Evolutionary conservation across 1,140 invertebrate species (phyloP), one percentile per base, ranked within the genome.

Genomic region (Berghia stephanieae): DNA sequence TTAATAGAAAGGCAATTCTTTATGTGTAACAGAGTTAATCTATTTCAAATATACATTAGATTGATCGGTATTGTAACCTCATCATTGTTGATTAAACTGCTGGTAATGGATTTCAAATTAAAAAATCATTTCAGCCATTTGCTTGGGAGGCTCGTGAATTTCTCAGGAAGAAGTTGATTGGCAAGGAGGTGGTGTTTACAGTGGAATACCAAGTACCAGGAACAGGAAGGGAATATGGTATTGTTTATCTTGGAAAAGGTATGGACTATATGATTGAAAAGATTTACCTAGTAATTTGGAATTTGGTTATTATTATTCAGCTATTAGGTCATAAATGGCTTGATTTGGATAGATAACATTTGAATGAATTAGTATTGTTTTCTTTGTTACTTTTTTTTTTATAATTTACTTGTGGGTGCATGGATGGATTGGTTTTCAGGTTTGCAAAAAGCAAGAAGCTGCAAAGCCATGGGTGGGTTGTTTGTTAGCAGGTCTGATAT

Each of bases 61-160:
- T 8, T 36, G 8, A 38, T 5, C 27, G 27, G 67, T 69, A 6
- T 72, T 43, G 3, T 46, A 38, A 18, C 24, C 2, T 46, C n/a
- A 68, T 46, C 13, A 63, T 18, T 63, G 31, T n/a, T 63, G 18
- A 13, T n/a, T 18, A n/a, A 13, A n/a, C 16, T 13, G 27, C 13
- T 42, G 38, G 36, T 38, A 70, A n/a, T 43, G n/a, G 36, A 46
- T 5, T 57, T 66, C 21, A n/a, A n/a, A 42, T 66, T 42, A 1
- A 34, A 18, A 44, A 49, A 27, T 24, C 34, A 70, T 70, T 43
- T 74, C 81, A 92, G 89, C 95, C 97, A 8, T 99, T 92, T 91
- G 96, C 96, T 1, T 99, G 96, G 96, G 96, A 99, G 89, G 95
- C 97, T 0, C 92, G 97, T 77, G 97, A 99, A 91, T 98, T 94